These are phyloP conservation scores for Elanus axillaris DNA, from an alignment of 2,113 vertebrate genomes.

Conservation along the genomic window DNA sequence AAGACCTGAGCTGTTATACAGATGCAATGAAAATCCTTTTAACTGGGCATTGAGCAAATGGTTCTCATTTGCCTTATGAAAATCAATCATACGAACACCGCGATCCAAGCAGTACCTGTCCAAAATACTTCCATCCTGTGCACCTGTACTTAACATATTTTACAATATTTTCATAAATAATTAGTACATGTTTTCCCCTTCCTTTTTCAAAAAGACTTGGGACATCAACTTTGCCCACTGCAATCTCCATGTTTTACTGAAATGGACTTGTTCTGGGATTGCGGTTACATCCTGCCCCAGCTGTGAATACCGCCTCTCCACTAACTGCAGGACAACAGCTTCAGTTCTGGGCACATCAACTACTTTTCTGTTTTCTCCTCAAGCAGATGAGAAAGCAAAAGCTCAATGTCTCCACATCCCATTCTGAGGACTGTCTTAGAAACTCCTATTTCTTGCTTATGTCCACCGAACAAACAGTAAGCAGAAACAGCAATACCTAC, in stretches of 20 bases:
- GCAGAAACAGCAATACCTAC: constrained; percentile 83
- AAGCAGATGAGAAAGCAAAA: constrained; percentile 69
- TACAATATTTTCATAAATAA: constrained; percentile 87
- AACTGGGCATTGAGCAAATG: constrained; percentile 76
- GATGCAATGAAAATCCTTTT: constrained; percentile 78
- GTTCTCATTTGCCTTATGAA: constrained; percentile 87
- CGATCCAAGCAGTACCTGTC: constrained; percentile 86
- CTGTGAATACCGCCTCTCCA: constrained; percentile 90
- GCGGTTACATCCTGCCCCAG: constrained; percentile 86
- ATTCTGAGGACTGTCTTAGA: constrained; percentile 73
- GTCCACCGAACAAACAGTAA: constrained; percentile 84
- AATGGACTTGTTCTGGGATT: constrained; percentile 83
- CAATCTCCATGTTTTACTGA: constrained; percentile 84
- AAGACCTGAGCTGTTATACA: constrained; percentile 81
- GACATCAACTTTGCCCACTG: constrained; percentile 83
- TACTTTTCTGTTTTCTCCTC: constrained; percentile 77
- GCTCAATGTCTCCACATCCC: constrained; percentile 75
- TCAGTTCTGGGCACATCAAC: constrained; percentile 80
- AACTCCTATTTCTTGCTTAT: constrained; percentile 81
- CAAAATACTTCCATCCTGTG: constrained; percentile 85
- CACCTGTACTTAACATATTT: constrained; percentile 85
- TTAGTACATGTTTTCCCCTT: constrained; percentile 79
- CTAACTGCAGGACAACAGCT: constrained; percentile 81
- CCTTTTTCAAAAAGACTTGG: constrained; percentile 83
- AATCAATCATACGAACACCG: constrained; percentile 83